A percentile compares a stretch with the other conserved stretches of the same genome.
phyloP scores from a whole-genome alignment of 2,113 vertebrate genomes.

The Lepus europaeus region DNA sequence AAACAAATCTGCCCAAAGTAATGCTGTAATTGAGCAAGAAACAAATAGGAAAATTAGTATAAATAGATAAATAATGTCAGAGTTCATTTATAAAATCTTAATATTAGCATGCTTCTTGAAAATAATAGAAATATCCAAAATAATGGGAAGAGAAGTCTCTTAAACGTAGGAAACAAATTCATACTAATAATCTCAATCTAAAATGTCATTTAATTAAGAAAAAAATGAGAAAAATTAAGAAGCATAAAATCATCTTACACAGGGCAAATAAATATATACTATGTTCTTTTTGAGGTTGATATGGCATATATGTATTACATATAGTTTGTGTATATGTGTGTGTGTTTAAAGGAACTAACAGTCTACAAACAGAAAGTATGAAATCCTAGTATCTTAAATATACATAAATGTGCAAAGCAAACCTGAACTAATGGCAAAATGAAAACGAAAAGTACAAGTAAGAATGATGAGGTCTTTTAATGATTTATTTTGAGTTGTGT shows the following conservation, averaged over 20 bases:
- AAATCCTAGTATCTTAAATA: conserved; percentile 42
- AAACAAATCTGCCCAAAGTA: not conserved
- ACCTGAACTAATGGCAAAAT: not conserved
- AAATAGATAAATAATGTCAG: not conserved
- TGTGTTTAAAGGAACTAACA: conserved; percentile 15
- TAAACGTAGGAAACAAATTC: conserved; percentile 13
- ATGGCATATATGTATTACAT: not conserved
- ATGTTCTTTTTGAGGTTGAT: conserved; percentile 1
- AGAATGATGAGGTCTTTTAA: not conserved
- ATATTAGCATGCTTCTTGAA: conserved; percentile 15
- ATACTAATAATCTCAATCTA: conserved; percentile 21
- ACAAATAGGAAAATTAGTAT: conserved; percentile 20
- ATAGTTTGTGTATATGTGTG: not conserved
- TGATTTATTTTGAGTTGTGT: conserved; percentile 29
- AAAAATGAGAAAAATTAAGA: conserved; percentile 49
- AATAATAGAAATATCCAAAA: conserved; percentile 7
- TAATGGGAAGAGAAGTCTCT: conserved; percentile 13
- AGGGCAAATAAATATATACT: not conserved
- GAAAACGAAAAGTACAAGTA: conserved; percentile 24
- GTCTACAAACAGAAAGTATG: not conserved
- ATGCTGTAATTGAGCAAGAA: conserved; percentile 18
- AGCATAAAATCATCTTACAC: not conserved
- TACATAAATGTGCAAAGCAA: conserved; percentile 32
- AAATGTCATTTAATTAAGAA: conserved; percentile 35
- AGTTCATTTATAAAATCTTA: not conserved